Percentiles rank a stretch among this genome's conserved stretches.
Evolutionary conservation across 1,140 invertebrate genomes (phyloP).

Genomic region (Euwallacea fornicatus): DNA sequence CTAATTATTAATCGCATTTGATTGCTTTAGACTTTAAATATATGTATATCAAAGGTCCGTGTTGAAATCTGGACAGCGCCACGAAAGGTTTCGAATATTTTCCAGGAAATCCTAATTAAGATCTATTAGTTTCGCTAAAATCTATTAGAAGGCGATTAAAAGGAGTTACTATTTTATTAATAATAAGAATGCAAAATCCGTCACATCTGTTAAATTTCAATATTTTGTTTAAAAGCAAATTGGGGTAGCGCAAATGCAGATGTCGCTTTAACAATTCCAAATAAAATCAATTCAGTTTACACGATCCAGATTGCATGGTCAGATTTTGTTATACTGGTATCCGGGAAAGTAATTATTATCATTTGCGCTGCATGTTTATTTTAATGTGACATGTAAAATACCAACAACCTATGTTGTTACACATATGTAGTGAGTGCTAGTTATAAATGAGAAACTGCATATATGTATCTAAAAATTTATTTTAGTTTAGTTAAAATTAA

Average conservation of each 20-base stretch:
- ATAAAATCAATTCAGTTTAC: slow-evolving; percentile 3
- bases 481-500: too few species aligned
- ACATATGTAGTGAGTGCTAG: background rate
- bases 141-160: too few species aligned
- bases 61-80: too few species aligned
- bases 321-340: background rate
- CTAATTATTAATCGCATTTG: background rate
- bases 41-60: too few species aligned
- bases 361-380: slow-evolving; percentile 6
- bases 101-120: too few species aligned
- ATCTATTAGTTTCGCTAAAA: too few species aligned
- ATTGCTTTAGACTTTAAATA: too few species aligned
- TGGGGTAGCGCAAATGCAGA: background rate
- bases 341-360: slow-evolving; percentile 7
- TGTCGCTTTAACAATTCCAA: background rate
- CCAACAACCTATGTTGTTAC: background rate
- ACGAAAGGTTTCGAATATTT: too few species aligned
- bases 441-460: too few species aligned
- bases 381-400: background rate
- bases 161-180: too few species aligned
- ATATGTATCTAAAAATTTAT: too few species aligned
- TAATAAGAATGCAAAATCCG: too few species aligned
- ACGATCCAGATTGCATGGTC: background rate
- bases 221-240: background rate
- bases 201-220: background rate